Conservation (phyloP, 2,113 vertebrate genomes). For the Apistogramma diplotaenia region DNA sequence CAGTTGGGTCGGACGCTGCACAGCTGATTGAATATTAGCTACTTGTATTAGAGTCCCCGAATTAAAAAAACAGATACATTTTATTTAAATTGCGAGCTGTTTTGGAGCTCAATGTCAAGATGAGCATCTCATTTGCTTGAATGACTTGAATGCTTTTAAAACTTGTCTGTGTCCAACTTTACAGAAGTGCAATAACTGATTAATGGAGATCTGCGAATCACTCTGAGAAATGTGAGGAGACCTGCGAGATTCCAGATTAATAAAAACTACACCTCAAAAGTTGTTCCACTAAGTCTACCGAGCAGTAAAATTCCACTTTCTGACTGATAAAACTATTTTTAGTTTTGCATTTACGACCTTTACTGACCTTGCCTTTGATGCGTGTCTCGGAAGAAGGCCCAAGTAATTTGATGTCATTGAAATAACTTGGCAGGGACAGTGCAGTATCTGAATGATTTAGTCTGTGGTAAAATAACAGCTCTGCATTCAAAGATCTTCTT, state of each 20-base stretch:
- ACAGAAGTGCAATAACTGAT: neutral
- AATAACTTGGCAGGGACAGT: constrained; percentile 16
- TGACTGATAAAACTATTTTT: neutral
- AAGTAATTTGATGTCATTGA: constrained; percentile 18
- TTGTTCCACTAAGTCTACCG: neutral
- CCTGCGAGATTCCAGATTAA: neutral
- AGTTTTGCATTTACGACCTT: neutral
- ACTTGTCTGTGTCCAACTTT: neutral
- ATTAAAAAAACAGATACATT: neutral
- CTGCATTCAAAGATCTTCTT: constrained; percentile 44
- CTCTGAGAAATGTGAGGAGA: neutral
- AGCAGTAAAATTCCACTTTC: neutral
- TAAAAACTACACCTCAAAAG: neutral
- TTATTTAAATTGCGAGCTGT: neutral
- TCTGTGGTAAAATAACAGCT: constrained; percentile 39
- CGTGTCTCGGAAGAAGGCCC: neutral
- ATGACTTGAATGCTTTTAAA: too few relatives aligned
- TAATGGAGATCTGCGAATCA: neutral
- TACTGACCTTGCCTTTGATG: neutral
- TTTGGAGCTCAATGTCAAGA: too few relatives aligned
- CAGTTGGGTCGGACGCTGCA: neutral
- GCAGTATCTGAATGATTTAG: constrained; percentile 41
- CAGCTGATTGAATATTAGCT: neutral
- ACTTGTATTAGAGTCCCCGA: neutral
- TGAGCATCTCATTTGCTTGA: neutral